Percentiles rank a stretch among this genome's conserved stretches.
Evolutionary conservation across 1,140 invertebrate genomes (phyloP).

Genomic region (Onthophagus taurus): DNA sequence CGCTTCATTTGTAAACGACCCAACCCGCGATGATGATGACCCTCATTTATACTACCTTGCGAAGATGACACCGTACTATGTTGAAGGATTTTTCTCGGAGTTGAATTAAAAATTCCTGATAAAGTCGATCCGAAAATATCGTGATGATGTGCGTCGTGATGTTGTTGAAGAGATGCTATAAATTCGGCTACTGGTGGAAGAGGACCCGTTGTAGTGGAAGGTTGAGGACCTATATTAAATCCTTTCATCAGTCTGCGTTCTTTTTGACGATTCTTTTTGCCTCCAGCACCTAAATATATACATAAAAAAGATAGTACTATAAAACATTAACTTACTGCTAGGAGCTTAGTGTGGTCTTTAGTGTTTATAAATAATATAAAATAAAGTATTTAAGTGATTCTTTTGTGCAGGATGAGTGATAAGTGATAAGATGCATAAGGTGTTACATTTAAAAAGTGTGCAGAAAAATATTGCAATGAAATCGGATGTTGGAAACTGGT

Average conservation of each 20-base stretch:
- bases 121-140: constrained; percentile 42
- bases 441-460: no score
- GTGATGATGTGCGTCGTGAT: constrained; percentile 37
- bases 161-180: constrained; percentile 56
- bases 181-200: constrained; percentile 68
- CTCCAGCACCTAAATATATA: constrained; percentile 67
- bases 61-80: constrained; percentile 35
- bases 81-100: constrained; percentile 31
- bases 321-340: neutral
- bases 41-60: constrained; percentile 37
- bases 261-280: constrained; percentile 88
- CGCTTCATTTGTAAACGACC: constrained; percentile 45
- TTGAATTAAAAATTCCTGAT: constrained; percentile 39
- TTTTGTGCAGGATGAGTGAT: no score
- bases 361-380: no score
- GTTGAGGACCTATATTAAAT: constrained; percentile 74
- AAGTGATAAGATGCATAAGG: no score
- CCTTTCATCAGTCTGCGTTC: constrained; percentile 89
- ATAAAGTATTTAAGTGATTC: no score
- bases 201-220: constrained; percentile 46
- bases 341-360: neutral
- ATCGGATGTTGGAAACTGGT: no score
- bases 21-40: constrained; percentile 24
- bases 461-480: no score
- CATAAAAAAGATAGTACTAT: neutral